Base-by-base conservation (phyloP, 2,888 invertebrate species). In the Stenotaenia linearis region DNA sequence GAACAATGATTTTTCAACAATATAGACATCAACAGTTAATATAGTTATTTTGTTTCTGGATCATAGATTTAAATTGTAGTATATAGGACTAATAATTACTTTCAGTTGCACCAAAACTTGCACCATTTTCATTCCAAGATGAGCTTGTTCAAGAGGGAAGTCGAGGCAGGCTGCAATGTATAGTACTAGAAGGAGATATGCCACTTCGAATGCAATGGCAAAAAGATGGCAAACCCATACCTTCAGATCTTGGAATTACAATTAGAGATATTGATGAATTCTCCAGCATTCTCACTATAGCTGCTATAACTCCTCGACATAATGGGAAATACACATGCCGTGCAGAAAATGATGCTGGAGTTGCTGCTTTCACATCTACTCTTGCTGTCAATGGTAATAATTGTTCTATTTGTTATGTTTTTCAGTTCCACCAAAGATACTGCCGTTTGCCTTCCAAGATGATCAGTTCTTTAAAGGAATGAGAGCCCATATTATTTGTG, bases 331-430 rank as follows among this genome's bases (percentile, higher is more conserved):
- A 75, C 18, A 75, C 75, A 15, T 75, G 75, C 75, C 9, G n/a
- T 28, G 77, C 40, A 35, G 15, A 37, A 18, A 77, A 77, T 40
- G 25, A 3, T 2, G 77, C 40, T 32, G 77, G 37, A 10, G 5
- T 18, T 35, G 23, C 18, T 40, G 40, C 37, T 10, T 18, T 21
- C 18, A 77, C 77, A 5, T 37, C 77, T 9, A 2, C 35, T 4
- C 40, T 77, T 15, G 37, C 18, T 18, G 40, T 77, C 23, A 77
- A 77, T 40, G 77, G 77, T 77, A 77, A 77, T 77, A 37, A 18
- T 1, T n/a, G n/a, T n/a, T n/a, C n/a, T n/a, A n/a, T n/a, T n/a
- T n/a, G n/a, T n/a, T n/a, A n/a, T n/a, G n/a, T n/a, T n/a, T 75
- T 75, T 2, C 35, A 75, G 75, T 75, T 28, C 75, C 75, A 12